phyloP scores from a whole-genome alignment of 2,797 vertebrate genomes.

The Acomys russatus region DNA sequence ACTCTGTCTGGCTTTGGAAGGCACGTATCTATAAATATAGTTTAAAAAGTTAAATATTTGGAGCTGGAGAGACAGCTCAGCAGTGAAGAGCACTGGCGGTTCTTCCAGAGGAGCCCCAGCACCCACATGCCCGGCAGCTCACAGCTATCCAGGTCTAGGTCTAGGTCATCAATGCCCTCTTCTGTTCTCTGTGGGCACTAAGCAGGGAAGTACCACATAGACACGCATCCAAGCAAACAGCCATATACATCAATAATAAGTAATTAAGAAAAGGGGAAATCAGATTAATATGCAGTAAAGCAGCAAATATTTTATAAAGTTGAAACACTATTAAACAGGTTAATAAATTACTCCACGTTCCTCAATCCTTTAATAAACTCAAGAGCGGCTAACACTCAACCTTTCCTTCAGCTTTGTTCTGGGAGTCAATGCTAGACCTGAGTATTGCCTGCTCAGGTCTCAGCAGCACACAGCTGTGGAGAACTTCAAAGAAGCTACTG shows the following conservation, averaged over 20 bases:
- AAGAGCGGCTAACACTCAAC: not conserved
- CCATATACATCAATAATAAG: not conserved
- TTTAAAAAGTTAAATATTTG: not conserved
- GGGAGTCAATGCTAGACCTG: not conserved
- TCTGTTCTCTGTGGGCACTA: not conserved
- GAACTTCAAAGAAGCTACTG: not conserved
- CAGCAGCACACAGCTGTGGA: not conserved
- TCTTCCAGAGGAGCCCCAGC: not conserved
- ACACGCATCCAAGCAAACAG: not conserved
- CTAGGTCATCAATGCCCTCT: not conserved
- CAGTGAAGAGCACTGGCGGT: not conserved
- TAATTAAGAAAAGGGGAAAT: not conserved
- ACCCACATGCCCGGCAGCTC: not conserved
- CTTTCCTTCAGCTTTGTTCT: not conserved
- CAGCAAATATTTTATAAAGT: constrained; percentile 26
- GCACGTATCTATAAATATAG: not conserved
- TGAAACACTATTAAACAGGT: not conserved
- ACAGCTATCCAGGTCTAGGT: not conserved
- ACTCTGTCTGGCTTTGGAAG: not conserved
- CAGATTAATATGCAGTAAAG: not conserved
- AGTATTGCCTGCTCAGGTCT: not conserved
- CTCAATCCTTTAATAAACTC: constrained; percentile 1
- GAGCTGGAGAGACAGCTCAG: not conserved
- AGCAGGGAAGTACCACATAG: not conserved
- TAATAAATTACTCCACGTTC: constrained; percentile 19